Conservation (phyloP, 2,888 invertebrate genomes). For the Margaritifera margaritifera region DNA sequence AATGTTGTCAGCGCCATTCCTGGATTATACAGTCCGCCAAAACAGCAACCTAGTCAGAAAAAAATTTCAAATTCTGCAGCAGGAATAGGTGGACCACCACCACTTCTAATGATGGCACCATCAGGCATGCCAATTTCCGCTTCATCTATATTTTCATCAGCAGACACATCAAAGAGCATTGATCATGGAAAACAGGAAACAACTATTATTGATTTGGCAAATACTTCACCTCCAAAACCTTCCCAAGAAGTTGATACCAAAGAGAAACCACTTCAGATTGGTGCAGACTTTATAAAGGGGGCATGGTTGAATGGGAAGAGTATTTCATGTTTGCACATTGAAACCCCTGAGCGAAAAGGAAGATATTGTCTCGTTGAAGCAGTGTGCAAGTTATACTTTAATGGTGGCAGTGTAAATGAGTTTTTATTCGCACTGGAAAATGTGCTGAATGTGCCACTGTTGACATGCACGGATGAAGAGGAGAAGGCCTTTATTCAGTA, state of each 20-base stretch:
- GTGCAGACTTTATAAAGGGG: conserved; percentile 48
- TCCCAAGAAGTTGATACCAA: not conserved
- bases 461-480: conserved; percentile 61
- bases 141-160: too few species aligned
- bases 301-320: conserved; percentile 65
- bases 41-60: too few species aligned
- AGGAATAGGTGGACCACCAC: too few species aligned
- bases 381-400: conserved; percentile 67
- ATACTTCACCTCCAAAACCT: too few species aligned
- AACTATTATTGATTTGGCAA: too few species aligned
- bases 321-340: conserved; percentile 63
- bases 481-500: conserved; percentile 68
- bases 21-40: too few species aligned
- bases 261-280: conserved; percentile 13
- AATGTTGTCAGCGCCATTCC: too few species aligned
- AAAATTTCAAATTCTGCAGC: too few species aligned
- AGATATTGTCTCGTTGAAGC: conserved; percentile 67
- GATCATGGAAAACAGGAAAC: too few species aligned
- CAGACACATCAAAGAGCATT: too few species aligned
- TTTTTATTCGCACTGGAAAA: conserved; percentile 64
- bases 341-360: conserved; percentile 44
- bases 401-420: conserved; percentile 62
- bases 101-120: too few species aligned
- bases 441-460: conserved; percentile 58
- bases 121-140: too few species aligned